Base-by-base conservation (phyloP, 2,888 invertebrate species). In the Ceraclea dissimilis region DNA sequence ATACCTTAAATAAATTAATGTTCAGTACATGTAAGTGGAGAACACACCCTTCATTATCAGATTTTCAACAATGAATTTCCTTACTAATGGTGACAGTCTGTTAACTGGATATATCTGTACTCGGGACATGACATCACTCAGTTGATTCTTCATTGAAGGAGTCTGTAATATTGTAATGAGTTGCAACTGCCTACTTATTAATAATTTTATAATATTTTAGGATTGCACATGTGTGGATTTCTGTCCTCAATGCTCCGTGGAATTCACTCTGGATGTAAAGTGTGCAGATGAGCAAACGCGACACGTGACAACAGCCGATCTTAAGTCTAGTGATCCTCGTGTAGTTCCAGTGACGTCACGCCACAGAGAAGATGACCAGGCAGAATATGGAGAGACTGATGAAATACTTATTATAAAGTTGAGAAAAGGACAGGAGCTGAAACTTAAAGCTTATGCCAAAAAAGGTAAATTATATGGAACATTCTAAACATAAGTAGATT, bases 171-270 rank as follows among this genome's bases (percentile, higher is more conserved):
- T n/a, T n/a, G n/a, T n/a, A n/a, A n/a, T n/a, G n/a, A n/a, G n/a
- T n/a, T n/a, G n/a, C n/a, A n/a, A n/a, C n/a, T n/a, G n/a, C n/a
- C n/a, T n/a, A n/a, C n/a, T n/a, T n/a, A n/a, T n/a, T n/a, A n/a
- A n/a, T n/a, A n/a, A n/a, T n/a, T n/a, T n/a, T n/a, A n/a, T n/a
- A n/a, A n/a, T n/a, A n/a, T 39, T 39, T 13, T 73, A 93, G 77
- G 98, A 99, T 71, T 99, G 99, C 69, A 88, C 89, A 63, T 99
- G 99, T 69, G 85, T 90, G 20, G 98, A 99, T 73, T 99, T 99
- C 70, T 99, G 99, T 71, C 86, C 88, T 1, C 93, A 96, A 64
- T 99, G 99, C 72, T 93, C 97, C 63, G 97, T 99, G 0, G 97
- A 98, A 72, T 98, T 99, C 67, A 94, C 92, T 1, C 75, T 99